Percentiles rank a stretch among this genome's conserved stretches.
phyloP scores from a whole-genome alignment of 2,888 invertebrate species.

The Galeruca laticollis region DNA sequence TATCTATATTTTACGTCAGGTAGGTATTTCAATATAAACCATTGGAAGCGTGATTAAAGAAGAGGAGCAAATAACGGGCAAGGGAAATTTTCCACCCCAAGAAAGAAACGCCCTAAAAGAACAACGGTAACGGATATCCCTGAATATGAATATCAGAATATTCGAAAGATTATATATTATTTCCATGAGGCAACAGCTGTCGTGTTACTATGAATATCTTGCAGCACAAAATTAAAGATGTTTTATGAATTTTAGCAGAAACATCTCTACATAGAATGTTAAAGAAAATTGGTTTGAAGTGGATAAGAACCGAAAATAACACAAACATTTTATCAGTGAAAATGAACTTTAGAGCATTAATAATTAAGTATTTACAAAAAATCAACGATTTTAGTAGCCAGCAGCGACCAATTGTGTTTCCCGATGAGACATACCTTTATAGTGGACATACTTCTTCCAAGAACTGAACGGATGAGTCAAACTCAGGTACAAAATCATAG shows the following conservation, averaged over 20 bases:
- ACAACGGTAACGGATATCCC: constrained; percentile 13
- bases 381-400: constrained; percentile 10
- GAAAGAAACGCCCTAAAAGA: constrained; percentile 12
- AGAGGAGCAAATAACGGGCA: constrained; percentile 7
- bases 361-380: constrained; percentile 6
- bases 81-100: constrained; percentile 7
- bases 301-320: background rate
- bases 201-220: too few relatives aligned
- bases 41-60: too few relatives aligned
- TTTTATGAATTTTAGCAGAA: too few relatives aligned
- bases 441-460: too few relatives aligned
- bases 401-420: constrained; percentile 12
- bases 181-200: constrained; percentile 3
- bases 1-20: too few relatives aligned
- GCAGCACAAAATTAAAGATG: too few relatives aligned
- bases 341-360: constrained; percentile 3
- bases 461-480: constrained; percentile 8
- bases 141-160: constrained; percentile 1
- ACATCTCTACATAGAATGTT: too few relatives aligned
- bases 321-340: background rate
- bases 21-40: too few relatives aligned
- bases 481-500: too few relatives aligned
- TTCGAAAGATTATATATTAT: background rate
- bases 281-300: background rate
- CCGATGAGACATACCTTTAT: constrained; percentile 7